Evolutionary conservation across 2,888 invertebrate species (phyloP).

Genomic region (Halocaridina rubra): DNA sequence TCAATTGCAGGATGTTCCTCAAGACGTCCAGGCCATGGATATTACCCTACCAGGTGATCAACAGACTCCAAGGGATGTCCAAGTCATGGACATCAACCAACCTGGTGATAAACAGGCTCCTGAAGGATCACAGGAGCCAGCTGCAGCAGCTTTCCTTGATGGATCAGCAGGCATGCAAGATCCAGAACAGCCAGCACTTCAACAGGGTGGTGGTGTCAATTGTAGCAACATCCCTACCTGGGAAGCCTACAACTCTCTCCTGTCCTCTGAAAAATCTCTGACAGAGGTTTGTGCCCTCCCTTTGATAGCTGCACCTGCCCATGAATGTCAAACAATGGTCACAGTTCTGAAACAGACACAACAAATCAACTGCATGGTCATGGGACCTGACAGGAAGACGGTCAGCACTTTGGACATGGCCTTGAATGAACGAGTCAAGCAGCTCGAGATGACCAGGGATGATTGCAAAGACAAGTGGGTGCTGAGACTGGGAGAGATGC

Average conservation of each 20-base stretch:
- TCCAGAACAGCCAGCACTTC: constrained; percentile 33
- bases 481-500: background rate
- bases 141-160: constrained; percentile 13
- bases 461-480: background rate
- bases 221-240: background rate
- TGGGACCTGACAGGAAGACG: background rate
- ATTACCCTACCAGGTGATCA: background rate
- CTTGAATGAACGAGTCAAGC: background rate
- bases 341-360: background rate
- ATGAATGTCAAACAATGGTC: background rate
- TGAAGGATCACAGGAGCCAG: constrained; percentile 15
- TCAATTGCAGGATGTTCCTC: background rate
- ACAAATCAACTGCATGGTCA: background rate
- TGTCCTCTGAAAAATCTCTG: background rate
- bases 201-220: constrained; percentile 7
- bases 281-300: background rate
- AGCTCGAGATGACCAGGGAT: background rate
- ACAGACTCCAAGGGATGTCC: constrained; percentile 7
- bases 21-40: constrained; percentile 26
- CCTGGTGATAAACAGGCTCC: background rate
- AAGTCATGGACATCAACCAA: constrained; percentile 19
- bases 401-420: background rate
- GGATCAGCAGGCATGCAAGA: constrained; percentile 23
- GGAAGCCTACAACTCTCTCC: constrained; percentile 21
- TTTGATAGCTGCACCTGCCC: background rate